Percentiles rank a stretch among this genome's conserved stretches.
Conservation (phyloP, 2,797 vertebrate genomes). For the Neoniphon sammara region DNA sequence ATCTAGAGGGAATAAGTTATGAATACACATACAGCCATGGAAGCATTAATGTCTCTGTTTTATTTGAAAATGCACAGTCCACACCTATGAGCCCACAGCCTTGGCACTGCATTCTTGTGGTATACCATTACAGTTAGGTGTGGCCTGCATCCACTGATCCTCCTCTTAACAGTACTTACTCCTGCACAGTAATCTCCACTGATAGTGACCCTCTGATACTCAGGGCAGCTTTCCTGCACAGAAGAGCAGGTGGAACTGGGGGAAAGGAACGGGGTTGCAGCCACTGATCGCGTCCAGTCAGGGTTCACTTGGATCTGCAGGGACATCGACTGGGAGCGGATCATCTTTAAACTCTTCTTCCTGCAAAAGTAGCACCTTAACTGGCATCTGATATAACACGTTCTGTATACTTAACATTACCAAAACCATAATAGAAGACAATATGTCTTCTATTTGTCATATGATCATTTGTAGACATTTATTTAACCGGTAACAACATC, state of each 20-base stretch:
- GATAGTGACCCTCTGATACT: conserved; percentile 96
- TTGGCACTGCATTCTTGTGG: background rate
- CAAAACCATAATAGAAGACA: background rate
- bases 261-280: conserved; percentile 63
- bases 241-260: conserved; percentile 80
- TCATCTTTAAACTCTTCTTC: conserved; percentile 94
- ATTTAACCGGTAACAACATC: background rate
- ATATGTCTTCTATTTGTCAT: background rate
- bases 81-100: background rate
- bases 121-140: background rate
- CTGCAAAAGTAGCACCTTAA: conserved; percentile 73
- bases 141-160: background rate
- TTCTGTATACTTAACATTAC: background rate
- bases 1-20: background rate
- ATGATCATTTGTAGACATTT: conserved; percentile 8
- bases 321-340: conserved; percentile 93
- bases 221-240: conserved; percentile 83
- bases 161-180: conserved; percentile 81
- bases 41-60: background rate
- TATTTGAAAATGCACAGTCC: no score
- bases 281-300: conserved; percentile 82
- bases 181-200: conserved; percentile 97
- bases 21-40: background rate
- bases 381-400: background rate
- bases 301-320: conserved; percentile 85